Conservation (phyloP, 53 echinoderm and acorn worm species). For the Pentamera pediparva region DNA sequence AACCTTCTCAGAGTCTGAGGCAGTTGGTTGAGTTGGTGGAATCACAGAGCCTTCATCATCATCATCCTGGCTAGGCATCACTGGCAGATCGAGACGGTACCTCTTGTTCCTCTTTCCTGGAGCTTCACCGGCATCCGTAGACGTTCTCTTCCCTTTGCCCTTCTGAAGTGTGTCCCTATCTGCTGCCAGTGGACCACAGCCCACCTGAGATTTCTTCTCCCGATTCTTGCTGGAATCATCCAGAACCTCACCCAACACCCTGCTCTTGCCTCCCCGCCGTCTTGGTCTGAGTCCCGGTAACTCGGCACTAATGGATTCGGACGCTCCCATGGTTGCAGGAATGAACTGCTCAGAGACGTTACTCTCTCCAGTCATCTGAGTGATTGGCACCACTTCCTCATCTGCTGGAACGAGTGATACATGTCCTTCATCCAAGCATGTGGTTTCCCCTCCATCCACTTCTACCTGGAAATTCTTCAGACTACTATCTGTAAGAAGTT, state of each 20-base stretch:
- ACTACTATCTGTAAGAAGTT: not conserved
- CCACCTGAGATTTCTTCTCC: too few species aligned
- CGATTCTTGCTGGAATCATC: too few species aligned
- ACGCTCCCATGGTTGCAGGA: constrained; percentile 7
- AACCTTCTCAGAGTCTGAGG: not conserved
- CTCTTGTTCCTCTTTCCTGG: not conserved
- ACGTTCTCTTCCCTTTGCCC: not conserved
- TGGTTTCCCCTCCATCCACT: not conserved
- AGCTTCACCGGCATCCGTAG: not conserved
- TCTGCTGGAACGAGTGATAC: not conserved
- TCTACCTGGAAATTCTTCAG: too few species aligned
- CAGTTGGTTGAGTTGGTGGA: not conserved
- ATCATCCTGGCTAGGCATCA: not conserved
- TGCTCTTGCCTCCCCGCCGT: too few species aligned
- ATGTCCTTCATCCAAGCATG: not conserved
- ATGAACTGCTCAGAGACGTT: not conserved
- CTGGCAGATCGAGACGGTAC: not conserved
- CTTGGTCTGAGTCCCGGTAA: not conserved
- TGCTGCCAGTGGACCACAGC: too few species aligned
- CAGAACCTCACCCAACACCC: too few species aligned
- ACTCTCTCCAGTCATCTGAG: too few species aligned
- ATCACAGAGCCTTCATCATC: not conserved
- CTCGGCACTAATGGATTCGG: not conserved
- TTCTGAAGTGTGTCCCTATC: not conserved
- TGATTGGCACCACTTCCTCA: not conserved